Base-by-base conservation (phyloP, 2,888 invertebrate genomes). In the Stictocephala bisonia region DNA sequence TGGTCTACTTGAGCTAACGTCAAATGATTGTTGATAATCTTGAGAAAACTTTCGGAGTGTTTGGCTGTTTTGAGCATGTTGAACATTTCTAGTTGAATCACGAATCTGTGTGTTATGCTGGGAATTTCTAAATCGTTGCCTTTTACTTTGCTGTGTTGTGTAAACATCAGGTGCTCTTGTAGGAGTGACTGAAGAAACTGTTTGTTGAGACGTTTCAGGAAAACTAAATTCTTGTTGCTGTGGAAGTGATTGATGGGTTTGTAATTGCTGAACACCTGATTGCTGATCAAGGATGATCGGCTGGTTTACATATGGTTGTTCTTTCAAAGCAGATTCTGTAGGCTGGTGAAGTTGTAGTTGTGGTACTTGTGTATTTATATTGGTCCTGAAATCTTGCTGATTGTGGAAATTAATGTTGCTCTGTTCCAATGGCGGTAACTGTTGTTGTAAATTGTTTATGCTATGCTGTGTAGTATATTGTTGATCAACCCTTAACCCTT, bases 401-500 rank as follows among this genome's bases (percentile, higher is more conserved):
- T 67, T 85, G 1, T 51, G 66, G 18, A 53, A 70, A 41, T 35
- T 60, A 15, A 53, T 27, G 18, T 27, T 22, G 0, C 66, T 85
- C 68, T 83, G 81, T 79, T 85, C 81, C 48, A 85, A 85, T 31
- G 81, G 82, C 44, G 82, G 79, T 4, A 83, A 75, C 71, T 83
- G 82, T 72, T 73, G 73, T 22, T 50, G 60, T 77, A 77, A 53
- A 80, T 71, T 58, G 68, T 72, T 73, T 51, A 72, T 53, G 24
- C 70, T 31, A 13, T 50, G 72, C 29, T 68, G 70, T 11, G 70
- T 71, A 58, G 72, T 53, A 24, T 67, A 29, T 71, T 64, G 64
- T n/a, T 40, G 60, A 13, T 60, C 40, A 9, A 11, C 18, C 13
- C 40, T 31, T 22, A 60, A 40, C 18, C 2, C 15, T 29, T 56